Percentiles rank a stretch among this genome's conserved stretches.
Conservation (phyloP, 2,888 invertebrate genomes). For the Drepanosiphum platanoidis region DNA sequence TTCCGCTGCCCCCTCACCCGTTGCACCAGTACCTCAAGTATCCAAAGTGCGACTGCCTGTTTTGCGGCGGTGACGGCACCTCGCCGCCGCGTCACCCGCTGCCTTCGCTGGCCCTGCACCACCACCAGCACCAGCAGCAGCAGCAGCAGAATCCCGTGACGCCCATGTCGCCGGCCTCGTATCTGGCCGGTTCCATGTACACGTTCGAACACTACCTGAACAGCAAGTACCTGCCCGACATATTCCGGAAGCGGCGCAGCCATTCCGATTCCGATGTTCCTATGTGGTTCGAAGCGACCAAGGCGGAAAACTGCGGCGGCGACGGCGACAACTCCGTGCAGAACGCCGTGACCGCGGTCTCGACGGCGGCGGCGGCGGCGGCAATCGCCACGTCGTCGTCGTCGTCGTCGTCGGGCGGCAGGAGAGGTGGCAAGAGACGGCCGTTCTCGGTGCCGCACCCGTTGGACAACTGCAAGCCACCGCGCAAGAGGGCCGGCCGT, state of each 20-base stretch:
- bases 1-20: conserved; percentile 64
- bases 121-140: conserved; percentile 6
- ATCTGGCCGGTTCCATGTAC: conserved; percentile 71
- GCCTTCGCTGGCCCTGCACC: conserved; percentile 66
- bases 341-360: neutral
- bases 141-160: conserved; percentile 72
- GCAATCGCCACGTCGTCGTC: conserved; percentile 68
- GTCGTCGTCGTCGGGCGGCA: conserved; percentile 76
- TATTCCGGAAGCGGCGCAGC: conserved; percentile 71
- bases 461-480: conserved; percentile 65
- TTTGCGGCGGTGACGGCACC: conserved; percentile 63
- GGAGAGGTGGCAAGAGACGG: conserved; percentile 64
- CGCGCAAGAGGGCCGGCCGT: conserved; percentile 67
- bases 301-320: conserved; percentile 67
- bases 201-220: conserved; percentile 75
- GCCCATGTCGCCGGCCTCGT: conserved; percentile 69
- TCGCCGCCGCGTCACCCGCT: conserved; percentile 68
- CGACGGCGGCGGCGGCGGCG: neutral
- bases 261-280: conserved; percentile 76
- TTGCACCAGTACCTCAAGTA: conserved; percentile 61
- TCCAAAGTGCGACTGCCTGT: conserved; percentile 68
- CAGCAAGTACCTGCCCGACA: conserved; percentile 74
- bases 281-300: conserved; percentile 70
- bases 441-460: conserved; percentile 65
- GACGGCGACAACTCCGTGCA: conserved; percentile 68